phyloP scores from a whole-genome alignment of 2,888 invertebrate genomes.

The Lithophane socia region DNA sequence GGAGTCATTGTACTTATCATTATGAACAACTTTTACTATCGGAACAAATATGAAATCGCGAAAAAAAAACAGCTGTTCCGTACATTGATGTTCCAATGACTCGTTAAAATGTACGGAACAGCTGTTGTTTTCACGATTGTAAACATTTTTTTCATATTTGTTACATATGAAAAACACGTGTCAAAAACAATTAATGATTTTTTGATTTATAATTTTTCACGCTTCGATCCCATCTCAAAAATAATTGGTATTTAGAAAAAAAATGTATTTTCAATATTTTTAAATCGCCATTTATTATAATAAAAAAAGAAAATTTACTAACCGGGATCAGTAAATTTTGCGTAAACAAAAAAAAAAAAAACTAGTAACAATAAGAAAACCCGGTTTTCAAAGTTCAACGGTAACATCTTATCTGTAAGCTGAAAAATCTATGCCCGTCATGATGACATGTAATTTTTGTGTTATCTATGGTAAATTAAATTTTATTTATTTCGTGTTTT shows the following conservation, averaged over 20 bases:
- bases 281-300: neutral
- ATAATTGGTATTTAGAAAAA: neutral
- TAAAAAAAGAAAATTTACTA: neutral
- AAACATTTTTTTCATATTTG: too few species aligned
- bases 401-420: constrained; percentile 6
- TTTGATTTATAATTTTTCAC: too few species aligned
- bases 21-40: too few species aligned
- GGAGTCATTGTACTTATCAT: too few species aligned
- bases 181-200: neutral
- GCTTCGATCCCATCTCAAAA: too few species aligned
- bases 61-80: too few species aligned
- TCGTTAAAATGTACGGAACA: too few species aligned
- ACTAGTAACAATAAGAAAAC: neutral
- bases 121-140: too few species aligned
- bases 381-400: neutral
- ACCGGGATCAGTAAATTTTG: neutral
- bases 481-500: constrained; percentile 31
- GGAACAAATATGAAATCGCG: too few species aligned
- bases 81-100: too few species aligned
- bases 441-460: constrained; percentile 12
- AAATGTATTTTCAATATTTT: neutral
- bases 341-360: neutral
- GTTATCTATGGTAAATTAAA: constrained; percentile 17
- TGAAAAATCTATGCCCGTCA: constrained; percentile 22
- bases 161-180: too few species aligned